These are phyloP conservation scores for Microctenopoma steveboyesi DNA, from an alignment of 2,797 vertebrate genomes.

Conservation along the genomic window DNA sequence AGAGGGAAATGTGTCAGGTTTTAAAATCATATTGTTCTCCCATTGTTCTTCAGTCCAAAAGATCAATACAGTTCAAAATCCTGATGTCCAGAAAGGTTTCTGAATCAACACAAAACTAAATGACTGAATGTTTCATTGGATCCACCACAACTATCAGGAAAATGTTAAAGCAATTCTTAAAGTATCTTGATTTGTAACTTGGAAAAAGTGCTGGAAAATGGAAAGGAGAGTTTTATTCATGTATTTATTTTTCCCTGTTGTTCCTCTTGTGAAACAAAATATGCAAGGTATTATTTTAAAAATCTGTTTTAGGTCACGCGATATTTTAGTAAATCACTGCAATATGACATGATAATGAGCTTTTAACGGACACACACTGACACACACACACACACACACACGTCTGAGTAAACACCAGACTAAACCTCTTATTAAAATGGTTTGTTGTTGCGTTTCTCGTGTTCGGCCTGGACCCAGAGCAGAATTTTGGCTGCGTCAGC, in stretches of 20 bases:
- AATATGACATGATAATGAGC: background rate
- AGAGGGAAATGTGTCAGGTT: no score
- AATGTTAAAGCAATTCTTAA: conserved; percentile 36
- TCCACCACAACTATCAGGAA: conserved; percentile 36
- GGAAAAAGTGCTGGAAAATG: background rate
- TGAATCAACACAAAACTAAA: conserved; percentile 52
- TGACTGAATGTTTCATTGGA: conserved; percentile 37
- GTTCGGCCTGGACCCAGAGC: conserved; percentile 4
- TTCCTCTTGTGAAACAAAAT: background rate
- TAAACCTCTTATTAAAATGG: background rate
- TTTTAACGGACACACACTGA: no score
- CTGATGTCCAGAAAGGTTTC: conserved; percentile 8
- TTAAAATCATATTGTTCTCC: background rate
- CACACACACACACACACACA: background rate
- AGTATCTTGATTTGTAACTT: background rate
- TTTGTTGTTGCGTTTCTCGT: background rate
- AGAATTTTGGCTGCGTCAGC: conserved; percentile 58
- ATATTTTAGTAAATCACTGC: background rate
- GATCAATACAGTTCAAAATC: conserved; percentile 26
- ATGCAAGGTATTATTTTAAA: background rate
- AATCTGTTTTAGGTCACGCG: background rate
- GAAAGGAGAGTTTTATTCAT: background rate
- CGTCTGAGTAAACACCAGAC: background rate
- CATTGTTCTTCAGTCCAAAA: conserved; percentile 4
- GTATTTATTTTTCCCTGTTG: background rate